These are phyloP conservation scores for Physocephala rufipes DNA, from an alignment of 2,888 invertebrate genomes.

Conservation along the genomic window DNA sequence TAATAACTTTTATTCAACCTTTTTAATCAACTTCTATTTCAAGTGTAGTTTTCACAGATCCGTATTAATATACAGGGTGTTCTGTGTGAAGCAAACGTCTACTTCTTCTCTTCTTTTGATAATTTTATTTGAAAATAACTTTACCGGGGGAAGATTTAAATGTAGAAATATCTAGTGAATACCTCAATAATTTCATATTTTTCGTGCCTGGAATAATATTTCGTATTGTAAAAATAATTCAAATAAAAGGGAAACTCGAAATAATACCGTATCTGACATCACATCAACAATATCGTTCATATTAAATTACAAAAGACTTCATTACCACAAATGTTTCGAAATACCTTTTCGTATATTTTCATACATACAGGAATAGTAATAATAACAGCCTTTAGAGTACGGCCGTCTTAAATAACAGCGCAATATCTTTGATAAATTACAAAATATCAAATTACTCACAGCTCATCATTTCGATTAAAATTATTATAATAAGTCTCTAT, in stretches of 20 bases:
- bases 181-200: slow-evolving; percentile 10
- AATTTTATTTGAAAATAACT: too few species aligned
- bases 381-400: slow-evolving; percentile 14
- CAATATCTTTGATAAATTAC: slow-evolving; percentile 24
- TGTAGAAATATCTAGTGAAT: too few species aligned
- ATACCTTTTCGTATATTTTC: too few species aligned
- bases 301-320: slow-evolving; percentile 28
- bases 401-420: slow-evolving; percentile 29
- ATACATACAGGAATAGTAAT: slow-evolving; percentile 8
- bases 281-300: slow-evolving; percentile 6
- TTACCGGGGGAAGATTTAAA: too few species aligned
- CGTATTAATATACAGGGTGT: too few species aligned
- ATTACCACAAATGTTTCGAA: slow-evolving; percentile 4
- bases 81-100: too few species aligned
- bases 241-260: slow-evolving; percentile 10
- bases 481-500: neutral
- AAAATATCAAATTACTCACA: slow-evolving; percentile 27
- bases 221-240: neutral
- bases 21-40: too few species aligned
- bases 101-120: too few species aligned
- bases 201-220: neutral
- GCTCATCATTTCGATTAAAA: slow-evolving; percentile 30
- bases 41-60: too few species aligned
- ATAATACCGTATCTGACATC: slow-evolving; percentile 20
- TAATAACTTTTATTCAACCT: too few species aligned